Conservation (phyloP, 2,113 vertebrate genomes). For the Baryphthengus martii region DNA sequence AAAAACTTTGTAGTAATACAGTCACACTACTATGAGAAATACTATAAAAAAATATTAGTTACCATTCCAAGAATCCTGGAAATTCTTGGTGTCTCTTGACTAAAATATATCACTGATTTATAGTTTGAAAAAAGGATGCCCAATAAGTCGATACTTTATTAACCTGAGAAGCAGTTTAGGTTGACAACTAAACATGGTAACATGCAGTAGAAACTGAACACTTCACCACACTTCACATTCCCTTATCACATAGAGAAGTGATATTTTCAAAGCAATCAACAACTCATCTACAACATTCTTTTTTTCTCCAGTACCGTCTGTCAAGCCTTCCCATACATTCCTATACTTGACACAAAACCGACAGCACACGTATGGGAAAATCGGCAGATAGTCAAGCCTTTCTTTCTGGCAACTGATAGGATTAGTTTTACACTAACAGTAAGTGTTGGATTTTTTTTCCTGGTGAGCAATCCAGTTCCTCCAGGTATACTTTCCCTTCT, state of each 20-base stretch:
- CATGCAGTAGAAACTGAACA: neutral
- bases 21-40: neutral
- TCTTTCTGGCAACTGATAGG: neutral
- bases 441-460: neutral
- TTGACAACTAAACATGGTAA: neutral
- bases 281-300: slow-evolving; percentile 10
- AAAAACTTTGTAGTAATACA: neutral
- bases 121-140: neutral
- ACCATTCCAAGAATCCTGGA: neutral
- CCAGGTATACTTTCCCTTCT: neutral
- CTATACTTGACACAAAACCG: slow-evolving; percentile 18
- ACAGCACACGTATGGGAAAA: neutral
- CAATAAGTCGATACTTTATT: neutral
- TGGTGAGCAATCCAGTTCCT: neutral
- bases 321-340: slow-evolving; percentile 15
- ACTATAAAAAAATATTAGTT: neutral
- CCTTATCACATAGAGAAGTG: slow-evolving; percentile 7
- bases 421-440: neutral
- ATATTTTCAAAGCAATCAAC: slow-evolving; percentile 51
- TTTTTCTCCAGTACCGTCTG: slow-evolving; percentile 3
- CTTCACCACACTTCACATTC: slow-evolving; percentile 27
- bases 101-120: neutral
- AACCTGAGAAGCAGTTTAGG: neutral
- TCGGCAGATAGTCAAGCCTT: neutral
- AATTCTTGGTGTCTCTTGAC: neutral